phyloP scores from a whole-genome alignment of 1,140 invertebrate genomes.

The Chymomyza costata region DNA sequence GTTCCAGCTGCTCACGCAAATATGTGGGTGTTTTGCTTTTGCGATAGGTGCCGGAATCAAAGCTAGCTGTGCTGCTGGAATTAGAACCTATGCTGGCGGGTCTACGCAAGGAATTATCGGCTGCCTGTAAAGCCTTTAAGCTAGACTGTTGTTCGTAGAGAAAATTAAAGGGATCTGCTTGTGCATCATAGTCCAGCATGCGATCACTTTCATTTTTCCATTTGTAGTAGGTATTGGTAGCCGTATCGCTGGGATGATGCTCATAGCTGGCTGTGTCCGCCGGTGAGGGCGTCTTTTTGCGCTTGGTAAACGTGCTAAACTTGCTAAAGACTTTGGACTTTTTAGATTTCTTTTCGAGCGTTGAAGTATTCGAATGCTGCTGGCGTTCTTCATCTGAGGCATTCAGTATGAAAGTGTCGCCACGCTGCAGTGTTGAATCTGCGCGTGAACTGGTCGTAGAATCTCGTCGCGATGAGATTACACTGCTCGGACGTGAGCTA shows the following conservation, averaged over 20 bases:
- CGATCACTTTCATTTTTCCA: conserved; percentile 63
- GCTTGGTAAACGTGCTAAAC: conserved; percentile 70
- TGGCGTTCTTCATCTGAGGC: conserved; percentile 44
- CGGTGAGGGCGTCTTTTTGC: conserved; percentile 61
- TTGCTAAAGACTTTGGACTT: conserved; percentile 71
- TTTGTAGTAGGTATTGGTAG: conserved; percentile 71
- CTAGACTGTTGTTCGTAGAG: conserved; percentile 65
- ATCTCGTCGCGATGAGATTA: conserved; percentile 47
- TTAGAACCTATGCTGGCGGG: conserved; percentile 45
- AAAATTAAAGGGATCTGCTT: conserved; percentile 70
- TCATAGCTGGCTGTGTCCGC: conserved; percentile 55
- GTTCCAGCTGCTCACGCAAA: conserved; percentile 59
- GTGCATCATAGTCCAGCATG: conserved; percentile 62
- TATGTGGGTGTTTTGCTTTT: conserved; percentile 60
- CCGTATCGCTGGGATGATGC: conserved; percentile 68
- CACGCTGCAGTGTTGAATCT: conserved; percentile 53
- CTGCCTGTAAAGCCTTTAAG: conserved; percentile 24
- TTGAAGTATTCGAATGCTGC: conserved; percentile 54
- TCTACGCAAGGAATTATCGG: conserved; percentile 17
- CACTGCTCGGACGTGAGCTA: conserved; percentile 56
- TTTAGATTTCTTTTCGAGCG: conserved; percentile 66
- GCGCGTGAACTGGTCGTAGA: conserved; percentile 41
- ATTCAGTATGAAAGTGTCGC: conserved; percentile 64
- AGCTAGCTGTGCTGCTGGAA: conserved; percentile 43
- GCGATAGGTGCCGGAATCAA: conserved; percentile 64